Base-by-base conservation (phyloP, 2,797 vertebrate species). In the Myotis pilosus region DNA sequence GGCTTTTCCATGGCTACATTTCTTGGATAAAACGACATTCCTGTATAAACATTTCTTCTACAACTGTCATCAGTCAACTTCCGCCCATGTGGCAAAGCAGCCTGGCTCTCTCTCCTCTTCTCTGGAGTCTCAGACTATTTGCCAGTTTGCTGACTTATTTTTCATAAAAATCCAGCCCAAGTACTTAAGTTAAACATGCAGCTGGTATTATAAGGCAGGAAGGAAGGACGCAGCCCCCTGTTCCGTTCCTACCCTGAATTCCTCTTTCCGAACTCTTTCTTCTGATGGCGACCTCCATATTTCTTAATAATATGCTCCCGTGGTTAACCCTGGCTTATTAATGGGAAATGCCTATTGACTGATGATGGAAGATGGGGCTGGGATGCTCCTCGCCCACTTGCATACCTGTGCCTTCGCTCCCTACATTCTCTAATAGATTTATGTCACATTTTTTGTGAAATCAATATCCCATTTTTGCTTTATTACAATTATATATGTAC, bases 391-490 rank as follows among this genome's bases (percentile, higher is more conserved):
- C 7, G 11, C 6, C 53, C 22, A 74, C 69, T 51, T 84, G 47
- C 44, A 17, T 57, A 11, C 53, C 66, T 69, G 0, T 19, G 38
- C 64, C 55, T 41, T 53, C 57, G 68, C 66, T 75, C 22, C 20
- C 49, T 91, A 41, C 6, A 33, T 83, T 41, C 66, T 85, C 62
- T 78, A 69, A 53, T 30, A 62, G 75, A 93, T 84, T 93, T 92
- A 69, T 88, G 76, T 83, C 74, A 51, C 60, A 17, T 89, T 87
- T 94, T 93, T 64, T 10, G 57, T 66, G 79, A 92, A 92, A 96
- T 97, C 92, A 84, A 95, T 96, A 92, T 57, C 93, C 86, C 79
- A 91, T 87, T 96, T 96, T 92, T 92, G 92, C 64, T 96, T 96
- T 95, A 84, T 91, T 94, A 95, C 44, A 88, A 72, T 95, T 94